Conservation (phyloP, 2,888 invertebrate species). For the Pteria penguin region DNA sequence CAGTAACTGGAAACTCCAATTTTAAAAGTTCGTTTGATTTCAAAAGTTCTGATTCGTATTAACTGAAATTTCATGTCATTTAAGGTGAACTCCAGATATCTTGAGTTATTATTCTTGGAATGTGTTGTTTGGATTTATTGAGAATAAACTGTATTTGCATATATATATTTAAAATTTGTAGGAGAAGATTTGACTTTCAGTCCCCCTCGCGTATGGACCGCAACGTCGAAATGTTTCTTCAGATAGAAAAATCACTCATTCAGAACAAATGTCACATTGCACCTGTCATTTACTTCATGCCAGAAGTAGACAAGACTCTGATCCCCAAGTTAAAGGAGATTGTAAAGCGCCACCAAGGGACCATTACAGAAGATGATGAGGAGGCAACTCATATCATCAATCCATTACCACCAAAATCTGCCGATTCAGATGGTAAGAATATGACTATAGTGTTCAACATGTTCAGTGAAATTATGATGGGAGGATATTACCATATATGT, state of each 20-base stretch:
- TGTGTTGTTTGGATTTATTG: too few species aligned
- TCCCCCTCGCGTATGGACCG: slow-evolving; percentile 94
- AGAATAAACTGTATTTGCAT: too few species aligned
- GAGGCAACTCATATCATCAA: slow-evolving; percentile 96
- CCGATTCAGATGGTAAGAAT: not conserved
- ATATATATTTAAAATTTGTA: too few species aligned
- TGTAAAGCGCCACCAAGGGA: slow-evolving; percentile 91
- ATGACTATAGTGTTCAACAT: too few species aligned
- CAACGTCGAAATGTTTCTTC: slow-evolving; percentile 92
- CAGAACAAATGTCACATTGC: slow-evolving; percentile 89
- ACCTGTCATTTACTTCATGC: slow-evolving; percentile 86
- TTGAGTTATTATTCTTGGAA: too few species aligned
- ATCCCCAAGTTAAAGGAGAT: slow-evolving; percentile 91
- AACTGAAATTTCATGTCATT: too few species aligned
- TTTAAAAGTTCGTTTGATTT: too few species aligned
- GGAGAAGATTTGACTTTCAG: slow-evolving; percentile 89
- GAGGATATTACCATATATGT: too few species aligned
- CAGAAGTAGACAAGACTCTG: slow-evolving; percentile 90
- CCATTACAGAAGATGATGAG: slow-evolving; percentile 89
- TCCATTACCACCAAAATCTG: slow-evolving; percentile 82
- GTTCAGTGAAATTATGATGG: too few species aligned
- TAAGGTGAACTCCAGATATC: too few species aligned
- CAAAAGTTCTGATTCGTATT: too few species aligned
- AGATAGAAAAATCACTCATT: slow-evolving; percentile 85
- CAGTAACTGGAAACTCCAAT: too few species aligned